Base-by-base conservation (phyloP, 2,113 vertebrate species). In the Galemys pyrenaicus region DNA sequence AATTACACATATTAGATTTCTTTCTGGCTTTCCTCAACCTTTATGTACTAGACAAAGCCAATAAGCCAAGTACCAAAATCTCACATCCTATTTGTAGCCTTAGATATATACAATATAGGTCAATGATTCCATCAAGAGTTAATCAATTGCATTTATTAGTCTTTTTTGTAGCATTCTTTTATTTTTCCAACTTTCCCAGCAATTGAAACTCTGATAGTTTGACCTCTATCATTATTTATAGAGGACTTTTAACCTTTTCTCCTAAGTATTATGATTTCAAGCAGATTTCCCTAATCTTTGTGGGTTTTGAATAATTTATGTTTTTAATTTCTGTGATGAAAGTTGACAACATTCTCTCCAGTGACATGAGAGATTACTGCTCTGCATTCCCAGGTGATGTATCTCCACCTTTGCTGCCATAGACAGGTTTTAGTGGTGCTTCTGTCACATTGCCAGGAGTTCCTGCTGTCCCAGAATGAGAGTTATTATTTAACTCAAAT, bases 1-100 rank as follows among this genome's bases (percentile, higher is more conserved):
- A 90, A 87, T 51, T 80, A 3, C 54, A 87, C 87, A 78, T 89
- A 78, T 3, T 95, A 85, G 54, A 92, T 92, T 90, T 92, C 73
- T 87, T 79, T n/a, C 39, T 65, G 39, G 78, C 12, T 67, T 90
- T 81, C 68, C 94, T 79, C 46, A 65, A 24, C 9, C 67, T 92
- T 92, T 37, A 77, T 83, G 41, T 9, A 71, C 49, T 71, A 26
- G 20, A 39, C 58, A 92, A 83, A 85, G 39, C 37, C 39, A 56
- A 3, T 73, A 62, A 80, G 28, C 1, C 12, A 24, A 89, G 60
- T 80, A n/a, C 37, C 12, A 41, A 0, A 49, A 15, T 77, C 54
- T 82, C 26, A n/a, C 28, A 78, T 93, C 46, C 78, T 13, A 86
- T 77, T 91, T 60, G 54, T 91, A 96, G 35, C 56, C 75, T 86